Percentiles rank a stretch among this genome's conserved stretches.
Conservation (phyloP, 2,888 invertebrate species). For the Drosophila testacea region DNA sequence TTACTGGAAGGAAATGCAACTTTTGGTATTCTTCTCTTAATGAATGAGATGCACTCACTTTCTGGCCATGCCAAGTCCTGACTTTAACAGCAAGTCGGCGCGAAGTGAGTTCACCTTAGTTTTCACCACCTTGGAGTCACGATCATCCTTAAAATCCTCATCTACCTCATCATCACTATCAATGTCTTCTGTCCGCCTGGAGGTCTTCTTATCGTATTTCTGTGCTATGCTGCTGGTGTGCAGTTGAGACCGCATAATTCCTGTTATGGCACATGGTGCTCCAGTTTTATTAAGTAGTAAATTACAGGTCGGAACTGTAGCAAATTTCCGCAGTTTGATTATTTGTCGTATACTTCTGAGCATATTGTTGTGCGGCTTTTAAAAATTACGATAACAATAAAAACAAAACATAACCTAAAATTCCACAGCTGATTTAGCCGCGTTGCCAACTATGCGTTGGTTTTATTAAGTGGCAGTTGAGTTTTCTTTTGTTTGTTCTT, state of each 20-base stretch:
- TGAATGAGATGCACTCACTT: conserved; percentile 86
- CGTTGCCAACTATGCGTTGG: conserved; percentile 20
- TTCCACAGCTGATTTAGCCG: conserved; percentile 17
- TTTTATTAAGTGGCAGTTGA: conserved; percentile 15
- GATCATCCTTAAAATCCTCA: conserved; percentile 86
- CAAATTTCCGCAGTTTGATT: conserved; percentile 26
- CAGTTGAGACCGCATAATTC: conserved; percentile 12
- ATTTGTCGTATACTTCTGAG: conserved; percentile 50
- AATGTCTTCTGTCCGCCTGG: conserved; percentile 78
- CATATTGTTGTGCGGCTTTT: conserved; percentile 52
- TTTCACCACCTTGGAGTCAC: conserved; percentile 89
- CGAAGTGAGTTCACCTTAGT: conserved; percentile 89
- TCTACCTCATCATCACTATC: conserved; percentile 86
- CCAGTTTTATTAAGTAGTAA: conserved; percentile 14
- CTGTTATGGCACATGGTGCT: not conserved
- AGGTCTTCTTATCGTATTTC: conserved; percentile 76
- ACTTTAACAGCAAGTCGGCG: conserved; percentile 90
- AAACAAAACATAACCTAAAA: conserved; percentile 59
- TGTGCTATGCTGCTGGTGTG: conserved; percentile 40
- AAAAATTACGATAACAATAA: conserved; percentile 58
- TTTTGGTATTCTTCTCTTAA: not conserved
- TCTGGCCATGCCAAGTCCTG: conserved; percentile 89
- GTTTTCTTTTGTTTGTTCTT: conserved; percentile 50
- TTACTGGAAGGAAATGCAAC: conserved; percentile 86
- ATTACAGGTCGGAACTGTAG: conserved; percentile 10